Evolutionary conservation across 2,888 invertebrate genomes (phyloP), one percentile per base, ranked within the genome.

Genomic region (Lepetodrilus schrolli): DNA sequence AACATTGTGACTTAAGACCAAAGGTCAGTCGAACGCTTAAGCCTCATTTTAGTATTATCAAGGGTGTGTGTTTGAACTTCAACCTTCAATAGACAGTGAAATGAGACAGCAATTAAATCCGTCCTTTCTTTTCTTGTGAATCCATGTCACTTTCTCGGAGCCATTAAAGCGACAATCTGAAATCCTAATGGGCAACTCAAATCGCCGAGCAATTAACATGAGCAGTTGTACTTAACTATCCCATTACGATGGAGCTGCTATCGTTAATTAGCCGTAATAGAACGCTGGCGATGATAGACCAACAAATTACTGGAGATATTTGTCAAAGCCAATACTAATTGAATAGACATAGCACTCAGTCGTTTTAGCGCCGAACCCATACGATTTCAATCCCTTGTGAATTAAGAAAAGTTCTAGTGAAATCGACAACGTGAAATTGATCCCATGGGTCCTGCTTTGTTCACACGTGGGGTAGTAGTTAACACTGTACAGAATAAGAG

Each of bases 181-280:
- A 47, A 34, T 23, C 68, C n/a, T 68, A 68, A 47, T 68, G 68
- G 68, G n/a, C 17, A 26, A 21, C 47, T 30, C 26, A 43, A 43
- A 5, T 8, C 26, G 43, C 21, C 23, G 68, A 23, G 68, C 68
- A 68, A 68, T 68, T 68, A 68, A 26, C 30, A 8, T 47, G 21
- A 21, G 30, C 43, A 68, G 43, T 43, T n/a, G 68, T 68, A 68
- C 68, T 68, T 43, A 26, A 68, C 68, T 43, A 68, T 68, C 47
- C 68, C 68, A 68, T 68, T 68, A 68, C 68, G 47, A 38, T 20
- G n/a, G 43, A 66, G 13, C 47, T 58, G 49, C 37, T 73, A 66
- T 73, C 72, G 66, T 66, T 66, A 73, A 73, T 73, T 73, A 73
- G 72, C 66, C 47, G 66, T 43, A 48, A 66, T 48, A 49, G 66